These are phyloP conservation scores for Enteromius argenteus DNA, from an alignment of 2,797 vertebrate genomes.

Conservation along the genomic window DNA sequence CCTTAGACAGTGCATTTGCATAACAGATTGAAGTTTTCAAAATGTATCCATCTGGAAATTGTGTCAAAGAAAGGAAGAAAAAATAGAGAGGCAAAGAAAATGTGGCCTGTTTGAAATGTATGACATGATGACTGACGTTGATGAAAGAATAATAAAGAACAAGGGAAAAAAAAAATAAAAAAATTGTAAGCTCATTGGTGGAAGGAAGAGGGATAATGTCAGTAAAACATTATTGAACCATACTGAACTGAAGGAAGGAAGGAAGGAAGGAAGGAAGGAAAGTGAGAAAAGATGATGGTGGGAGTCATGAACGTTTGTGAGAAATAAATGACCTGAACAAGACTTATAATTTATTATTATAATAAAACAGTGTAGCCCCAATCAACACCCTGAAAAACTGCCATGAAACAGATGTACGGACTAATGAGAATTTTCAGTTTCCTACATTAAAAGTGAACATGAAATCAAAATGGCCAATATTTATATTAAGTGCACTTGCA, in stretches of 20 bases:
- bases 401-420: constrained; percentile 41
- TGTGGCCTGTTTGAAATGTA: not conserved
- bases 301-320: constrained; percentile 1
- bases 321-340: constrained; percentile 54
- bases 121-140: constrained; percentile 1
- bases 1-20: constrained; percentile 8
- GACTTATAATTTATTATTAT: constrained; percentile 39
- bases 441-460: not conserved
- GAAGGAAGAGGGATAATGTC: constrained; percentile 22
- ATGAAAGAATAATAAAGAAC: not conserved
- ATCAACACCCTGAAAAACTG: constrained; percentile 44
- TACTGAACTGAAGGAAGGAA: constrained; percentile 53
- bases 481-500: not conserved
- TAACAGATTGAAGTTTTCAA: constrained; percentile 22
- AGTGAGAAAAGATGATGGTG: not conserved
- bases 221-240: constrained; percentile 53
- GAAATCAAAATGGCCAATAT: not conserved
- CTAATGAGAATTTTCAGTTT: constrained; percentile 1
- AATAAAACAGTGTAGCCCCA: constrained; percentile 50
- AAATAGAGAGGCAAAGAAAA: constrained; percentile 4
- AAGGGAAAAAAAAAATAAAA: constrained; percentile 2
- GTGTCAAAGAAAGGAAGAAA: not conserved
- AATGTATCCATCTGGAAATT: not conserved
- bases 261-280: not conserved
- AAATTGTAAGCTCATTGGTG: not conserved